Percentiles rank a stretch among this genome's conserved stretches.
Conservation (phyloP, 2,888 invertebrate genomes). For the Drosophila paranaensis region DNA sequence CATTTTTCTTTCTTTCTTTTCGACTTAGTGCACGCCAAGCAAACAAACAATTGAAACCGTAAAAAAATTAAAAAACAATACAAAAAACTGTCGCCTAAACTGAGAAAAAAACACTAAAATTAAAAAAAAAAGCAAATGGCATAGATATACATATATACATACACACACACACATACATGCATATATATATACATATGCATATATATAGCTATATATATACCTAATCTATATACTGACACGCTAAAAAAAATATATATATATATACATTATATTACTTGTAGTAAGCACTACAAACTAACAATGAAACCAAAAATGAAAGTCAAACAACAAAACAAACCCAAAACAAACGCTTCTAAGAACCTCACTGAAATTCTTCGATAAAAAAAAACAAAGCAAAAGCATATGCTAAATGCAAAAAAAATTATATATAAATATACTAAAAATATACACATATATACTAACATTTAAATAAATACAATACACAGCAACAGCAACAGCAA, state of each 20-base stretch:
- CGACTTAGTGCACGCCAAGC: conserved; percentile 49
- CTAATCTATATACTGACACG: conserved; percentile 48
- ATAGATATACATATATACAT: conserved; percentile 52
- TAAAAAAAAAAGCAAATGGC: conserved; percentile 20
- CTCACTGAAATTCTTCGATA: conserved; percentile 83
- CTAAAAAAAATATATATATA: conserved; percentile 33
- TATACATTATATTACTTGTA: conserved; percentile 36
- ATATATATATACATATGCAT: conserved; percentile 6
- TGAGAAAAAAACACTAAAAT: conserved; percentile 18
- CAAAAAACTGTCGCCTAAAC: conserved; percentile 32
- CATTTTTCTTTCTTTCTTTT: conserved; percentile 22
- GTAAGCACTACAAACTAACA: conserved; percentile 69
- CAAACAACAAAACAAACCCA: conserved; percentile 31
- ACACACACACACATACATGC: conserved; percentile 13
- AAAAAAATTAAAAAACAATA: conserved; percentile 4
- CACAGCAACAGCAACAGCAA: conserved; percentile 11
- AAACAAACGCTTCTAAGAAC: conserved; percentile 77
- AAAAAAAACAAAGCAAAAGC: conserved; percentile 9
- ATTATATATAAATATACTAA: conserved; percentile 36
- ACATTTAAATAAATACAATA: conserved; percentile 46
- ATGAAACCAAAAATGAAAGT: conserved; percentile 21
- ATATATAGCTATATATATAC: conserved; percentile 57
- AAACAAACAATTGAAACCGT: conserved; percentile 3
- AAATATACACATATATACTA: conserved; percentile 18
- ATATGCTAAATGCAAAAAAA: conserved; percentile 25